phyloP scores from a whole-genome alignment of 1,140 invertebrate genomes.

The Cotesia chilonis region DNA sequence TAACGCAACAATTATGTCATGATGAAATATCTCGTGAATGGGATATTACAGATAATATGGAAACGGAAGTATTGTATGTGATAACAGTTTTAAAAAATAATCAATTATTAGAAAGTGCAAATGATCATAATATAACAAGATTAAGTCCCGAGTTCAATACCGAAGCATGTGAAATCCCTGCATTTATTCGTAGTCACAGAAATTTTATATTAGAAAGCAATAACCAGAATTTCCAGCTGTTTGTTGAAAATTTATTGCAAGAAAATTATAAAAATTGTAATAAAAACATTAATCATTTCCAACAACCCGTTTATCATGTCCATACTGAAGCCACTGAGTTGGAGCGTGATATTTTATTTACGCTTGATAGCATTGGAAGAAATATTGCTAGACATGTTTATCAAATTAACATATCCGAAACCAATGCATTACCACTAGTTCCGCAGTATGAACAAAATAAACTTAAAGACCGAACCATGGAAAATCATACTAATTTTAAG shows the following conservation, averaged over 20 bases:
- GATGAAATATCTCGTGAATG: conserved; percentile 1
- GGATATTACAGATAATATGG: conserved; percentile 2
- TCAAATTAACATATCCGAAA: background rate
- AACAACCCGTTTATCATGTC: background rate
- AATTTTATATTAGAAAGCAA: background rate
- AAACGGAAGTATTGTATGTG: background rate
- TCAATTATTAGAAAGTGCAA: background rate
- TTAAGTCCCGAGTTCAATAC: background rate
- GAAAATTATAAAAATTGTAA: background rate
- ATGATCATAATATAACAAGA: background rate
- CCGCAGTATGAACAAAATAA: background rate
- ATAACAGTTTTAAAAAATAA: background rate
- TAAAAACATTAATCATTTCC: background rate
- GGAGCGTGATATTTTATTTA: background rate
- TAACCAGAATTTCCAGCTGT: background rate
- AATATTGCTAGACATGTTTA: conserved; percentile 9
- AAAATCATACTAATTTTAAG: background rate
- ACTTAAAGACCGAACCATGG: background rate
- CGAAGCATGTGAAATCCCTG: background rate
- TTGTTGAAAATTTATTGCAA: background rate
- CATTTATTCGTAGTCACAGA: background rate
- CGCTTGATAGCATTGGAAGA: conserved; percentile 2
- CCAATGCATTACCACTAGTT: background rate
- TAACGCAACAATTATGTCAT: background rate
- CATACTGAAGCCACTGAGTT: background rate